Conservation (phyloP, 2,888 invertebrate genomes). For the Epinotia nisella region DNA sequence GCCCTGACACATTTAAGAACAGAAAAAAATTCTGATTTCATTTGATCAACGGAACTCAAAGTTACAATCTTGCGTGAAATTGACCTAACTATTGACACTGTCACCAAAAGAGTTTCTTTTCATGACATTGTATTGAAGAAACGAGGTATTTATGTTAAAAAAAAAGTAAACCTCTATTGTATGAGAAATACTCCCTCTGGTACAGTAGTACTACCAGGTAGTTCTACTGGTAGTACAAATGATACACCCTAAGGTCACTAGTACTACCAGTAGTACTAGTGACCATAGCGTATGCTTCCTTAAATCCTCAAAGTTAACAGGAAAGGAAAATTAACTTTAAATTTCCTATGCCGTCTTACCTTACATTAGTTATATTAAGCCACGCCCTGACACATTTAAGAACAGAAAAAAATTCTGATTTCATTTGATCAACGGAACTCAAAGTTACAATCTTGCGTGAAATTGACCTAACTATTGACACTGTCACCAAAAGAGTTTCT, state of each 20-base stretch:
- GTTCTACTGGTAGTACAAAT: no score
- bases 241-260: no score
- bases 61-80: conserved; percentile 10
- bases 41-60: neutral
- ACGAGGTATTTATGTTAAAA: neutral
- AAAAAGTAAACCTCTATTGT: neutral
- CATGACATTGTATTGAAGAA: neutral
- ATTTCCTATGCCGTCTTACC: no score
- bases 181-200: conserved; percentile 16
- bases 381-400: no score
- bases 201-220: no score
- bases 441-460: conserved; percentile 1
- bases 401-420: neutral
- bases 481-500: neutral
- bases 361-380: no score
- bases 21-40: neutral
- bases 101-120: neutral
- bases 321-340: no score
- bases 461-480: conserved; percentile 8
- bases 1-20: no score
- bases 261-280: no score
- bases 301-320: no score
- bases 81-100: neutral
- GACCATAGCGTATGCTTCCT: no score
- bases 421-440: neutral